phyloP scores from a whole-genome alignment of 1,140 invertebrate species.

The Pteromalus puparum region DNA sequence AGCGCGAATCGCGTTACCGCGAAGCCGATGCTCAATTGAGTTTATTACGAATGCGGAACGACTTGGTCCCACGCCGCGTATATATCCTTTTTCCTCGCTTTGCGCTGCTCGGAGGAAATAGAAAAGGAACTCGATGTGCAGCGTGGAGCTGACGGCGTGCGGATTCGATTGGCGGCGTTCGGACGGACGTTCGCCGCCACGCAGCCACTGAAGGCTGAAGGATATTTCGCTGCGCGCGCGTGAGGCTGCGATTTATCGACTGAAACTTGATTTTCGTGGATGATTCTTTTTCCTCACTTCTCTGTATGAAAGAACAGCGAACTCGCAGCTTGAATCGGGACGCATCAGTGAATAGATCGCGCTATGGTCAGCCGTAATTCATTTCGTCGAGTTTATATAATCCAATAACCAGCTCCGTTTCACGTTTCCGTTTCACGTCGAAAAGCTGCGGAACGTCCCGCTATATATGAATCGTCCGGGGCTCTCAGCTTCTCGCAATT shows the following conservation, averaged over 20 bases:
- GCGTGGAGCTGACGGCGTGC: background rate
- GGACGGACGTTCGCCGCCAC: background rate
- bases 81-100: background rate
- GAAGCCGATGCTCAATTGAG: slow-evolving; percentile 59
- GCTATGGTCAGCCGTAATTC: background rate
- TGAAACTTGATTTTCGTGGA: background rate
- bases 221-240: no score
- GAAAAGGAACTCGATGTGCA: background rate
- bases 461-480: slow-evolving; percentile 27
- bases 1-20: slow-evolving; percentile 65
- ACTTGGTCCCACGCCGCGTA: background rate
- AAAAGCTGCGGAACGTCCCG: background rate
- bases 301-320: background rate
- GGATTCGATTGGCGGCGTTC: slow-evolving; percentile 9
- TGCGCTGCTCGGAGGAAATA: background rate
- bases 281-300: background rate
- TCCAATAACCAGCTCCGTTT: background rate
- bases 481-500: slow-evolving; percentile 18
- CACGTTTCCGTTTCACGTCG: background rate
- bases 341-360: background rate
- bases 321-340: background rate
- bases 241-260: background rate
- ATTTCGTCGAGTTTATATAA: background rate
- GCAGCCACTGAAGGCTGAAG: background rate
- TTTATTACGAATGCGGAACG: slow-evolving; percentile 58